Evolutionary conservation across 2,888 invertebrate species (phyloP), one percentile per base, ranked within the genome.

Genomic region (Meiosimyza decipiens): DNA sequence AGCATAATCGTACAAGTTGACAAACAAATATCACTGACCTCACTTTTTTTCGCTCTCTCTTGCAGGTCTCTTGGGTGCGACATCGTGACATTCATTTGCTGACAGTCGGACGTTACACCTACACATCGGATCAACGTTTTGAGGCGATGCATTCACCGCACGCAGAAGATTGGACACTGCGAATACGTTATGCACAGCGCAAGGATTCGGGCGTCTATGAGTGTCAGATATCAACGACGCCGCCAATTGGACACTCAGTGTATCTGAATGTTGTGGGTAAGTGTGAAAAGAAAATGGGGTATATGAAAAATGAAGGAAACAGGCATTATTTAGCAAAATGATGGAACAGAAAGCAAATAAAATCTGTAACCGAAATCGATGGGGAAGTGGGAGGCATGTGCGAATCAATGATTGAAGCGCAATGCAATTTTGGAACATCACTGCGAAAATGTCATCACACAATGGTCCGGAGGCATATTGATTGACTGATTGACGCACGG

Each of bases 211-310:
- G 94, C 54, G 91, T 94, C 81, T 96, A 96, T 87, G 95, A 96
- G 89, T 96, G 95, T 86, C 96, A 96, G 89, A 95, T 96, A 85
- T 95, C 94, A 79, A 95, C 95, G 68, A 95, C 95, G 76, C 95
- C 95, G 67, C 95, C 95, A 73, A 92, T 94, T 66, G 95, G 95
- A 57, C 94, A 94, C 86, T 92, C 93, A 33, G 92, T 95, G 72
- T 92, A 91, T 84, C 90, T 95, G 75, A 94, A 91, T 79, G 93
- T 95, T 83, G 94, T 95, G 76, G 95, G 95, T 95, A 85, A 93
- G 94, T 89, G 51, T 11, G 52, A 54, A 66, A 52, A 52, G 52
- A 52, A 33, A 11, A 54, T 13, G 6, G 66, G 11, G 15, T 3
- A 6, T 55, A 22, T 40, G 40, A 28, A 65, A 22, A 13, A 33